These are phyloP conservation scores for Ptychodera flava DNA, from an alignment of 35 echinoderm and acorn worm species.

Conservation along the genomic window DNA sequence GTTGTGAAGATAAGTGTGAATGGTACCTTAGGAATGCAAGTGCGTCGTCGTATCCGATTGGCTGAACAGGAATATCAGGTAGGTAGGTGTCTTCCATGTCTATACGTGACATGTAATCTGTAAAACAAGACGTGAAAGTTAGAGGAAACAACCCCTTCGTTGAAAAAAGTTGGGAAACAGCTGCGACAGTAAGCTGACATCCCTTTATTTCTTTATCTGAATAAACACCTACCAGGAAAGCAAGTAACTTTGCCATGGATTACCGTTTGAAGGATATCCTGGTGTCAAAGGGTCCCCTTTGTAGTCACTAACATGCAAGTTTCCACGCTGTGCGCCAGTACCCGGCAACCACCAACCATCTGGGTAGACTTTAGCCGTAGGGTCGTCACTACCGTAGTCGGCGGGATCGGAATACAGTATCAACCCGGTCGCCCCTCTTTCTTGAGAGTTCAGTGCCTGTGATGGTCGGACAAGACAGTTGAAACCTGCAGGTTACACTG, in stretches of 20 bases:
- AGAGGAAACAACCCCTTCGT: no score
- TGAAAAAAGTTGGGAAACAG: no score
- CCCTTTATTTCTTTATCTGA: no score
- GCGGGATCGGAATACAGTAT: slow-evolving; percentile 93
- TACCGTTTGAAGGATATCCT: slow-evolving; percentile 71
- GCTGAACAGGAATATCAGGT: slow-evolving; percentile 66
- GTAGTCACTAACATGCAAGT: slow-evolving; percentile 39
- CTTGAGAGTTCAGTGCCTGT: slow-evolving; percentile 44
- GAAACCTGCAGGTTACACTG: no score
- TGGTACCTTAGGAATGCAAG: slow-evolving; percentile 20
- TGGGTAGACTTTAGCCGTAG: slow-evolving; percentile 65
- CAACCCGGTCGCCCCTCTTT: slow-evolving; percentile 61
- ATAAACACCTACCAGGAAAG: no score
- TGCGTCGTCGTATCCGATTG: slow-evolving; percentile 45
- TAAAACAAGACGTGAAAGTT: no score
- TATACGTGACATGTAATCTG: slow-evolving; percentile 52
- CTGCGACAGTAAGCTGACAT: no score
- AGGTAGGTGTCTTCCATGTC: slow-evolving; percentile 35
- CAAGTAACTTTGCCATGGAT: no score
- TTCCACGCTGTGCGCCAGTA: slow-evolving; percentile 75
- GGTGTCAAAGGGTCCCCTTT: slow-evolving; percentile 78
- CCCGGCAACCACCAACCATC: slow-evolving; percentile 86
- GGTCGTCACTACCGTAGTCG: slow-evolving; percentile 71
- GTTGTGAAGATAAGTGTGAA: no score
- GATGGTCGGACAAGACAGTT: no score